These are phyloP conservation scores for Hydrozoanthus gracilis DNA, from an alignment of 92 coral and sea anemone genomes.

Conservation along the genomic window DNA sequence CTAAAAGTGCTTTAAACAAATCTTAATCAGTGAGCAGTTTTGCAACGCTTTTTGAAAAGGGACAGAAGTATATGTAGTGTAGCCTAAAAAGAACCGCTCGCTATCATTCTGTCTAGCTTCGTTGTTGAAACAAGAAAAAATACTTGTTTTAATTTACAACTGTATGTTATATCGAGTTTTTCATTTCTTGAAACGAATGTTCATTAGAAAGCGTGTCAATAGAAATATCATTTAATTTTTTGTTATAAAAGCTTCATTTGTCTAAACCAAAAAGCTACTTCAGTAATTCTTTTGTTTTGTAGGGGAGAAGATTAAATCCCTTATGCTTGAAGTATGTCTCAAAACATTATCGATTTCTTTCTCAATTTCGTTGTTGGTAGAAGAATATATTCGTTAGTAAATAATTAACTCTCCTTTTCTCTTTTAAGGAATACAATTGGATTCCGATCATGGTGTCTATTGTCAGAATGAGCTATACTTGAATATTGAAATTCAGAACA, in stretches of 20 bases:
- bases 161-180: slow-evolving; percentile 11
- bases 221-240: background rate
- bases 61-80: too few relatives aligned
- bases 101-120: too few relatives aligned
- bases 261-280: background rate
- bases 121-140: too few relatives aligned
- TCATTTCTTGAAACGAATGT: background rate
- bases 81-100: too few relatives aligned
- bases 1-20: too few relatives aligned
- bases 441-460: background rate
- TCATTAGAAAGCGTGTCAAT: background rate
- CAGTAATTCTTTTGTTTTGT: background rate
- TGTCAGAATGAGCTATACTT: too few relatives aligned
- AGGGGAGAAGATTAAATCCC: background rate
- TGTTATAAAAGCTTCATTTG: background rate
- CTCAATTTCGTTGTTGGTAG: background rate
- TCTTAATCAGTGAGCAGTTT: too few relatives aligned
- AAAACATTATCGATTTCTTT: background rate
- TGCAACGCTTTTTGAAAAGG: too few relatives aligned
- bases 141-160: background rate
- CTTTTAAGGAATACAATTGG: background rate
- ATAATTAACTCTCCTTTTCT: background rate
- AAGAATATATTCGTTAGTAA: background rate
- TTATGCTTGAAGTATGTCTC: background rate
- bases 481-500: background rate